Evolutionary conservation across 2,888 invertebrate genomes (phyloP), one percentile per base, ranked within the genome.

Genomic region (Galerucella calmariensis): DNA sequence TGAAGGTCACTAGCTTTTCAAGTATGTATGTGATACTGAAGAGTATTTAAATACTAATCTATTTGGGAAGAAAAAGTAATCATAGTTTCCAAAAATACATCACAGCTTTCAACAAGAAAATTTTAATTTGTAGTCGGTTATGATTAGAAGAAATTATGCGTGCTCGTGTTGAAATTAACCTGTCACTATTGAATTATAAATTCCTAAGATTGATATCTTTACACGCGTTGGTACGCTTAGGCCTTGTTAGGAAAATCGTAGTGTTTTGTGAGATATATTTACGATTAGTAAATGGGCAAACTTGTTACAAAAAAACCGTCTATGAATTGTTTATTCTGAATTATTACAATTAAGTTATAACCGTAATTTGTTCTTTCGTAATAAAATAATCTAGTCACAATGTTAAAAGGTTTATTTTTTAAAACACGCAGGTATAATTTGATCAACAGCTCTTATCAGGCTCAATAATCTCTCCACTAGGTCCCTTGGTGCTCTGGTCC

Each of bases 151-250:
- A 24, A 24, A 10, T 59, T 59, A 51, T 51, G 51, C 58, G 11
- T 59, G 58, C 24, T 59, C 58, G 58, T 20, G 58, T 20, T 20
- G 11, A 11, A 20, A 6, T 59, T 59, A 20, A 20, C 58, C 1
- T 20, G 58, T 20, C 24, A 59, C 58, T 59, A 24, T 59, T 59
- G 10, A 11, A 24, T 59, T 24, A 24, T 27, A 59, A 59, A 24
- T 24, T 59, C 24, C 11, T 59, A 59, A 59, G 58, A 59, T 59
- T 59, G 24, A 59, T 24, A 59, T 59, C 58, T 59, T 59, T 59
- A 59, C 58, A 16, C 12, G 16, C 24, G 58, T 24, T 12, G 12
- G 9, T 51, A 41, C 35, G 35, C 35, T 41, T 41, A 41, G 35
- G 5, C 35, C 51, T 58, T 58, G 58, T 58, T 58, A 58, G 58